phyloP scores from a whole-genome alignment of 2,113 vertebrate genomes.

The Seriola rivoliana region DNA sequence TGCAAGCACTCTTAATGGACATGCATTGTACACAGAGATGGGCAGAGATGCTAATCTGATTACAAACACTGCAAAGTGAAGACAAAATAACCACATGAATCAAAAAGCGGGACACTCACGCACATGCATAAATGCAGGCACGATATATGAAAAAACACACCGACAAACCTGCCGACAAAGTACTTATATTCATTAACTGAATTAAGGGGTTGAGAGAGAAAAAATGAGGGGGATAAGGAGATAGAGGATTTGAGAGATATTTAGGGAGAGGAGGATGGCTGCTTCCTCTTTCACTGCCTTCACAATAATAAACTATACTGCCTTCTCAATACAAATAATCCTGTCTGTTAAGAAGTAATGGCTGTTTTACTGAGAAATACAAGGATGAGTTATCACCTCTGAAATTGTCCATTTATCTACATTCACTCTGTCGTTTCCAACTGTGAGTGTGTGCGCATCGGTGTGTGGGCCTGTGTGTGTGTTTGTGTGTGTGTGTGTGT shows the following conservation, averaged over 20 bases:
- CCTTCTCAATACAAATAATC: conserved; percentile 68
- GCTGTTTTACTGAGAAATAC: conserved; percentile 58
- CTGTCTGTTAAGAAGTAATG: conserved; percentile 60
- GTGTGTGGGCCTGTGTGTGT: conserved; percentile 3
- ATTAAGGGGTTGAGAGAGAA: conserved; percentile 32
- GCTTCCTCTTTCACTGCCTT: conserved; percentile 25
- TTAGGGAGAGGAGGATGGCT: conserved; percentile 39
- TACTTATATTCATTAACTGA: conserved; percentile 21
- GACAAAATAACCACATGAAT: conserved; percentile 48
- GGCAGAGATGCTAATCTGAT: conserved; percentile 72
- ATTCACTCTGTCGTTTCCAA: conserved; percentile 26
- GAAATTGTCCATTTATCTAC: conserved; percentile 55
- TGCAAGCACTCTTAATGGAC: conserved; percentile 55
- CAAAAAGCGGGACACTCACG: conserved; percentile 17
- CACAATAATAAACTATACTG: conserved; percentile 63
- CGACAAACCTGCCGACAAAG: conserved; percentile 33
- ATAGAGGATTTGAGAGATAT: conserved; percentile 28
- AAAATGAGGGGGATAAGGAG: conserved; percentile 11
- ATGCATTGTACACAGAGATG: conserved; percentile 54
- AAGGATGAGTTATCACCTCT: conserved; percentile 56
- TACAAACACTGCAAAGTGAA: conserved; percentile 64
- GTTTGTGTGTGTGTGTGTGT: conserved; percentile 40
- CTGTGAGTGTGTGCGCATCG: neutral
- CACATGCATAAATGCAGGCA: conserved; percentile 6
- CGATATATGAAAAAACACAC: conserved; percentile 23